Base-by-base conservation (phyloP, 1,140 invertebrate genomes). In the Pentalonia nigronervosa region DNA sequence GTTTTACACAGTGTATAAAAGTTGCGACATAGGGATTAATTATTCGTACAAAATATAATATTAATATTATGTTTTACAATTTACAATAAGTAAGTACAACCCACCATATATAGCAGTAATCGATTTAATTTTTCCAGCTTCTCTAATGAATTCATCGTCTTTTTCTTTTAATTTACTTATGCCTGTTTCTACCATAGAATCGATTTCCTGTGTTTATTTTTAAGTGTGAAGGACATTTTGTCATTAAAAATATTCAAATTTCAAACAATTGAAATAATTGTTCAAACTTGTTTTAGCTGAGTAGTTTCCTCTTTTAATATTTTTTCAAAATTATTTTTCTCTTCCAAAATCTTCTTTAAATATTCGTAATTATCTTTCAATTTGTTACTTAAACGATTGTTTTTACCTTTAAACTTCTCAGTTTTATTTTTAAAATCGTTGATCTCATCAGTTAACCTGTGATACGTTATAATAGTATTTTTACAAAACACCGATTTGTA, bases 101-200 rank as follows among this genome's bases (percentile, higher is more conserved):
- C 25, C 36, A 91, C 90, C 90, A 17, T 91, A 91, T 20, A 91
- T 36, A 41, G 90, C 90, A 36, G 56, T 91, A 56, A 25, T 76
- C 8, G 90, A 91, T 30, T 76, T 91, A n/a, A 45, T n/a, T 30
- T 76, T 11, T 67, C 90, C 90, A 17, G 56, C 56, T 45, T 56
- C 25, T 76, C 17, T 41, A 9, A 67, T 41, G 34, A 91, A 91
- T 7, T 91, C 56, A 11, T 60, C 60, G 6, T 91, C 25, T 91
- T 91, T n/a, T 76, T 76, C 41, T 36, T 91, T 91, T 45, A 91
- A 91, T 34, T 48, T 87, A 87, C 30, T n/a, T 48, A 20, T 21
- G 25, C 86, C 45, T 20, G 4, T 87, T 87, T 87, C 45, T 2
- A 6, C 86, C 86, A 48, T 87, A 87, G 30, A n/a, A n/a, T 87